Conservation (phyloP, 2,888 invertebrate species). For the Lepidonotus clava region DNA sequence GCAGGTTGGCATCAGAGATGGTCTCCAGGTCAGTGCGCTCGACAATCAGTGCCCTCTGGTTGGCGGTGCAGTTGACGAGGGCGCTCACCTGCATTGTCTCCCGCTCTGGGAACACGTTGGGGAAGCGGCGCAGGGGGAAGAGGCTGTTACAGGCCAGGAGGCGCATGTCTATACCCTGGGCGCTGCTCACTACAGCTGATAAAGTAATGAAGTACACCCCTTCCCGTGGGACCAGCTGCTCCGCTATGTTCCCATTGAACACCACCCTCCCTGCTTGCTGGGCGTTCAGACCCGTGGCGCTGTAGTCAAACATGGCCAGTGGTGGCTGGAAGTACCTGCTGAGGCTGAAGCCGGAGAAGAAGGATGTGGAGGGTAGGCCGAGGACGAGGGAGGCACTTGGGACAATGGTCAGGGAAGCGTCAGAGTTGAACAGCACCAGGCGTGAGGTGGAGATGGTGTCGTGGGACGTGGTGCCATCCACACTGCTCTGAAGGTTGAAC, state of each 20-base stretch:
- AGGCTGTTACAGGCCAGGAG: not conserved
- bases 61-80: not conserved
- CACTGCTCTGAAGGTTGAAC: no score
- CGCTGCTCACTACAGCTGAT: not conserved
- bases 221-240: not conserved
- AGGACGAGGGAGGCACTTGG: no score
- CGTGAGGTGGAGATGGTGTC: no score
- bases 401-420: no score
- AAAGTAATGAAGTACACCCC: constrained; percentile 26
- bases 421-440: no score
- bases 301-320: not conserved
- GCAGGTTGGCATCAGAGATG: not conserved
- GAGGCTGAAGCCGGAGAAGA: constrained; percentile 25
- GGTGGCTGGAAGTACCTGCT: not conserved
- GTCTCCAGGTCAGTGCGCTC: not conserved
- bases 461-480: no score
- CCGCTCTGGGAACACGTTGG: not conserved
- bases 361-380: not conserved
- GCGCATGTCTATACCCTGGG: not conserved
- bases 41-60: not conserved
- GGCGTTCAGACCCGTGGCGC: not conserved
- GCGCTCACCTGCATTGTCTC: not conserved
- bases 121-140: not conserved
- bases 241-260: not conserved
- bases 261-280: not conserved